Evolutionary conservation across 1,140 invertebrate genomes (phyloP).

Genomic region (Caenorhabditis tropicalis): DNA sequence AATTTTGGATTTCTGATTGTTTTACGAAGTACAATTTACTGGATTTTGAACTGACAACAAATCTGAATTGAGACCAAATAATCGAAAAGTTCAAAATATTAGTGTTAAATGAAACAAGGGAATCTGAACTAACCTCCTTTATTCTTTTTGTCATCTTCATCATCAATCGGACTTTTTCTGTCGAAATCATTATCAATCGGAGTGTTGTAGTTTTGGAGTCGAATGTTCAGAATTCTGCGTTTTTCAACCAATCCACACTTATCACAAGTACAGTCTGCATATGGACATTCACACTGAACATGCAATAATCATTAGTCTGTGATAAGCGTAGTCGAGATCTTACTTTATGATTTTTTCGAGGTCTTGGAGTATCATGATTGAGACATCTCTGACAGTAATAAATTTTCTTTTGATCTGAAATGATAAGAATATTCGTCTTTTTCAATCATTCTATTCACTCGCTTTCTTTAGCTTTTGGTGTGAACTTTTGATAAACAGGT

Average conservation of each 20-base stretch:
- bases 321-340: neutral
- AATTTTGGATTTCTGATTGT: neutral
- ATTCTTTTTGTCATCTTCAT: neutral
- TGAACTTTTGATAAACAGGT: neutral
- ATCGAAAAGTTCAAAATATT: neutral
- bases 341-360: slow-evolving; percentile 66
- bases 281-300: slow-evolving; percentile 52
- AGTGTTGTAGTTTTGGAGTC: slow-evolving; percentile 58
- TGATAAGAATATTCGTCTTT: neutral
- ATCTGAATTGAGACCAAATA: neutral
- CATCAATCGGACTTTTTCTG: neutral
- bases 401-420: slow-evolving; percentile 59
- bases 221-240: slow-evolving; percentile 63
- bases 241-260: slow-evolving; percentile 65
- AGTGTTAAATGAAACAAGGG: neutral
- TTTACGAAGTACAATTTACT: neutral
- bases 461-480: neutral
- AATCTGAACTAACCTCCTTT: neutral
- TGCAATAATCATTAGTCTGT: neutral
- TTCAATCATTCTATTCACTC: neutral
- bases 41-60: neutral
- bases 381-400: slow-evolving; percentile 67
- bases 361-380: slow-evolving; percentile 60
- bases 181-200: slow-evolving; percentile 15
- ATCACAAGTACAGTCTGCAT: slow-evolving; percentile 61